Evolutionary conservation across 2,888 invertebrate species (phyloP), one percentile per base, ranked within the genome.

Genomic region (Harpalus rubripes): DNA sequence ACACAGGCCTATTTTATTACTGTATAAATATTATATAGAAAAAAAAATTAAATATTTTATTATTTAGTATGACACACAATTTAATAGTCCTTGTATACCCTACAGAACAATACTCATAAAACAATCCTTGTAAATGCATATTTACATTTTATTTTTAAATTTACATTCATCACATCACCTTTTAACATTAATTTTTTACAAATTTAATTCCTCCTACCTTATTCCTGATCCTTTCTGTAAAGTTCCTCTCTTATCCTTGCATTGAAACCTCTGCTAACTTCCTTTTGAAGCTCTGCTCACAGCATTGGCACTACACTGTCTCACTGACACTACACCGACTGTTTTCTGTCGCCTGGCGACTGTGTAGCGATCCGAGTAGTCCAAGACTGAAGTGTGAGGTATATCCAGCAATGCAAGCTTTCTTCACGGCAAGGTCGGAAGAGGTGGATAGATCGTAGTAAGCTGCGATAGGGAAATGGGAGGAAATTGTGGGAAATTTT

Each of bases 251-350:
- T 59, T 59, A 7, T 7, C 7, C 15, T 16, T 16, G 16, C 59
- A 16, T 59, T 59, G 15, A 59, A 7, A 59, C 0, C 59, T 59
- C 59, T 15, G 15, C 15, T 59, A 32, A 32, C 32, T 32, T 32
- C 32, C 32, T 32, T 8, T 10, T 52, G 44, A 32, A 4, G 59
- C 18, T 7, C 7, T 59, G 16, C 18, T 59, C 59, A 59, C 59
- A 59, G n/a, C 56, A 56, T n/a, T 56, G 59, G 16, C 15, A 59
- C 59, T 59, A 12, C 59, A 59, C 59, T 15, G 59, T 56, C 18
- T 16, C 59, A 59, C 59, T 59, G 59, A 59, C 59, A 59, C 59
- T 16, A 59, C 16, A 59, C 59, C 7, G 7, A 59, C 59, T 16
- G 16, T 16, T 15, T 7, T 7, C 18, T 59, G 59, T 59, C 59